phyloP scores from a whole-genome alignment of 2,888 invertebrate species.

The Argyresthia albistria region DNA sequence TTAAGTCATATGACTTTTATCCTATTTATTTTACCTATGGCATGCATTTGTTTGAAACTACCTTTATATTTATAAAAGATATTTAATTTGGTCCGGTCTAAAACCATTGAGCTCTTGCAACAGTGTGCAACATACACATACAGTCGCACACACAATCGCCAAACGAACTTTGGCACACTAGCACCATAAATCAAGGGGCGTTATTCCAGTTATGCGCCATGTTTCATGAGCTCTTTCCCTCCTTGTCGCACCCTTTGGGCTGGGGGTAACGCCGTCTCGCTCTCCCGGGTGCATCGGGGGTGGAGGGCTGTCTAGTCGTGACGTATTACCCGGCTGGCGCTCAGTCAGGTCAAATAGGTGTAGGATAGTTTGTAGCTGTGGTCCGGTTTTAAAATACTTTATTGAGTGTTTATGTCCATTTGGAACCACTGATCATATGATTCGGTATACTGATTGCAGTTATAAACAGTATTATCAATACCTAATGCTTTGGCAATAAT shows the following conservation, averaged over 20 bases:
- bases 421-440: no score
- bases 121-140: conserved; percentile 21
- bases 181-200: conserved; percentile 72
- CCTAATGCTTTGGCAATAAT: not conserved
- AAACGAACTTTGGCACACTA: conserved; percentile 60
- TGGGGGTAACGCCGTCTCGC: conserved; percentile 42
- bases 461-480: no score
- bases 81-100: not conserved
- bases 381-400: not conserved
- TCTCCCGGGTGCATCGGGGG: conserved; percentile 48
- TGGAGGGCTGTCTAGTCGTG: conserved; percentile 67
- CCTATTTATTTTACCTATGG: no score
- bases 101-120: conserved; percentile 6
- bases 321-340: conserved; percentile 64
- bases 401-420: no score
- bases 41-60: no score
- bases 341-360: conserved; percentile 40
- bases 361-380: no score
- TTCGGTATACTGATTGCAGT: no score
- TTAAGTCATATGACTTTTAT: no score
- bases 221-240: conserved; percentile 60
- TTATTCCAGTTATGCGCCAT: conserved; percentile 58
- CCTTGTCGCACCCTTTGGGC: conserved; percentile 45
- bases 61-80: no score
- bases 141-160: conserved; percentile 38